A percentile compares a stretch with the other conserved stretches of the same genome.
Conservation (phyloP, 1,140 invertebrate species). For the Anastrepha ludens region DNA sequence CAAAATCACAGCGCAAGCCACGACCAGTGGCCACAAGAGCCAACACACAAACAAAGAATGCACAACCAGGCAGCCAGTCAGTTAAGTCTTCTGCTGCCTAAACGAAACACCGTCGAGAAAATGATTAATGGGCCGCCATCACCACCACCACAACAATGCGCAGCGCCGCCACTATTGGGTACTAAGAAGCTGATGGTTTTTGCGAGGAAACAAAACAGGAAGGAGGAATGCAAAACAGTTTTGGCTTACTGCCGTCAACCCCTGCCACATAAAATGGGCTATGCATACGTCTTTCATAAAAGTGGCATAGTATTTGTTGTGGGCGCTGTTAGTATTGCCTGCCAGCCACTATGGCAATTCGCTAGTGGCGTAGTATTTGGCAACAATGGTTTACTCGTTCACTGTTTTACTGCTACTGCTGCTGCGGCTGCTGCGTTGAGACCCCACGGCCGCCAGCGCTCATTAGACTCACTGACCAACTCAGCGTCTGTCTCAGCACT, state of each 20-base stretch:
- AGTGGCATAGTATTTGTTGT: not conserved
- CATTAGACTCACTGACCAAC: too few species aligned
- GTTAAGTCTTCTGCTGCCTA: conserved; percentile 24
- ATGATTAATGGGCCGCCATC: conserved; percentile 45
- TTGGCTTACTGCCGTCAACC: not conserved
- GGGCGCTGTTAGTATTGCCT: not conserved
- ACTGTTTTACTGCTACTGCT: too few species aligned
- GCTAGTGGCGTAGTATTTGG: too few species aligned
- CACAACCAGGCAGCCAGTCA: not conserved
- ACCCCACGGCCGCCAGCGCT: too few species aligned
- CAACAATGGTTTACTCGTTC: too few species aligned
- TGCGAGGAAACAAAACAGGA: not conserved
- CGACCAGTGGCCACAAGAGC: conserved; percentile 32
- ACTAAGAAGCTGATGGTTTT: not conserved
- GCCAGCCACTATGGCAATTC: not conserved
- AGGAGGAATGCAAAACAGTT: not conserved
- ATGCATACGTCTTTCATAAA: not conserved
- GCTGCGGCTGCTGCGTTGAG: too few species aligned
- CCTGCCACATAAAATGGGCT: not conserved
- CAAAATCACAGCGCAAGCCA: conserved; percentile 23
- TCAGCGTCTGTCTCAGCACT: too few species aligned
- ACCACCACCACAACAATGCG: not conserved
- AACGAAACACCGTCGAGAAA: conserved; percentile 5
- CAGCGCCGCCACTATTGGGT: not conserved
- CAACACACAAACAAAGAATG: not conserved